Evolutionary conservation across 2,888 invertebrate species (phyloP).

Genomic region (Escarpia spicata): DNA sequence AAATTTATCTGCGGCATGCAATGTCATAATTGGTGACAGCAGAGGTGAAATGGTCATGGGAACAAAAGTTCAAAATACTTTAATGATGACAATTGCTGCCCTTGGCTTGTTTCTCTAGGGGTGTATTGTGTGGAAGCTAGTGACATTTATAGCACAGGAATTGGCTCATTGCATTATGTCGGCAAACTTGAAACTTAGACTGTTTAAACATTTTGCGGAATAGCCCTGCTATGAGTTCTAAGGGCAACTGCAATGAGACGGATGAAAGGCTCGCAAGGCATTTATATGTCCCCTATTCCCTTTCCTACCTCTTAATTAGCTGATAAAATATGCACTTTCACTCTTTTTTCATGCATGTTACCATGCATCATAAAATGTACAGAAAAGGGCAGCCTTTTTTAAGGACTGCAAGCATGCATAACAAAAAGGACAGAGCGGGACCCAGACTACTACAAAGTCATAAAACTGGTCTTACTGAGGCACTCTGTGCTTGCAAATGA

Average conservation of each 20-base stretch:
- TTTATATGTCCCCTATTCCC: neutral
- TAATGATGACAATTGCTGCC: no score
- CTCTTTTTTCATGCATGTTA: neutral
- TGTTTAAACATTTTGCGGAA: neutral
- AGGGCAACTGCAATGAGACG: neutral
- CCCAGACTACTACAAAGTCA: neutral
- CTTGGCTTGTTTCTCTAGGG: no score
- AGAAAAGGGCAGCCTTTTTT: neutral
- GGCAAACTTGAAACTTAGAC: neutral
- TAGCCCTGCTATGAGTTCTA: neutral
- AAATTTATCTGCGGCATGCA: no score
- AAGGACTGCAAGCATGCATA: neutral
- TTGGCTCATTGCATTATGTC: neutral
- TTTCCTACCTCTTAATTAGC: constrained; percentile 4
- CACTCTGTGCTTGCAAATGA: neutral
- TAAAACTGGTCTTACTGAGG: neutral
- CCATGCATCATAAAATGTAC: neutral
- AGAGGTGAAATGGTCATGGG: no score
- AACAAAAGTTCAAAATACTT: no score
- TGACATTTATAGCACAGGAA: neutral
- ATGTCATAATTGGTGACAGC: no score
- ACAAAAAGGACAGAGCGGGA: neutral
- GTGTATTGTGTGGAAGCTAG: neutral
- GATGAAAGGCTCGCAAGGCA: neutral
- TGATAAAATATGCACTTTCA: neutral